Evolutionary conservation across 2,888 invertebrate genomes (phyloP).

Genomic region (Globia sparganii): DNA sequence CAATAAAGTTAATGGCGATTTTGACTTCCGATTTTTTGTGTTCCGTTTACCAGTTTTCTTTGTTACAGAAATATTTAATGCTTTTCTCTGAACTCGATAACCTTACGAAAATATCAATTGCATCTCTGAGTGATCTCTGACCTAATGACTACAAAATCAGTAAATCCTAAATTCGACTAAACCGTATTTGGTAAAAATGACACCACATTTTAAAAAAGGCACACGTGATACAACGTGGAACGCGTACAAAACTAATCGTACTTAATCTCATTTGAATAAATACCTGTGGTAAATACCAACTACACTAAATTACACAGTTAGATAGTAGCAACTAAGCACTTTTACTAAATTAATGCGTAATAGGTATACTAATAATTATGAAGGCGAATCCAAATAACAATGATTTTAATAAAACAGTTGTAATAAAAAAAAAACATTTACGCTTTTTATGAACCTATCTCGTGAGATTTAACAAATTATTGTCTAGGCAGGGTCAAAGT

Average conservation of each 20-base stretch:
- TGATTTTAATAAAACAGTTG: not conserved
- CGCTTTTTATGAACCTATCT: not conserved
- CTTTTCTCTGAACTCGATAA: not conserved
- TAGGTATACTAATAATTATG: not conserved
- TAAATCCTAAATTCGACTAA: slow-evolving; percentile 23
- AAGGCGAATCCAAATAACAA: not conserved
- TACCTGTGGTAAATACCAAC: slow-evolving; percentile 35
- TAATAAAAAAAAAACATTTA: not conserved
- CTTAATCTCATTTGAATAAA: slow-evolving; percentile 36
- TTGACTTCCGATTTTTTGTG: not conserved
- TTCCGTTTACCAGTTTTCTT: not conserved
- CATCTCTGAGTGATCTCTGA: too few relatives aligned
- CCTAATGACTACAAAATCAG: not conserved
- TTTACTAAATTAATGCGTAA: not conserved
- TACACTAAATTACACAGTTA: not conserved
- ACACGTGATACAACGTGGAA: slow-evolving; percentile 68
- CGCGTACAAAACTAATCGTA: too few relatives aligned
- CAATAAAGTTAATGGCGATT: not conserved
- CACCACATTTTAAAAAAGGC: slow-evolving; percentile 34
- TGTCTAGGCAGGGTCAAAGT: not conserved
- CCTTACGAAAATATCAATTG: not conserved
- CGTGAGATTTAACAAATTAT: not conserved
- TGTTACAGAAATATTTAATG: not conserved
- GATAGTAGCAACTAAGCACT: not conserved
- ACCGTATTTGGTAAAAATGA: not conserved